phyloP scores from a whole-genome alignment of 2,113 vertebrate genomes.

The Oceanites oceanicus region DNA sequence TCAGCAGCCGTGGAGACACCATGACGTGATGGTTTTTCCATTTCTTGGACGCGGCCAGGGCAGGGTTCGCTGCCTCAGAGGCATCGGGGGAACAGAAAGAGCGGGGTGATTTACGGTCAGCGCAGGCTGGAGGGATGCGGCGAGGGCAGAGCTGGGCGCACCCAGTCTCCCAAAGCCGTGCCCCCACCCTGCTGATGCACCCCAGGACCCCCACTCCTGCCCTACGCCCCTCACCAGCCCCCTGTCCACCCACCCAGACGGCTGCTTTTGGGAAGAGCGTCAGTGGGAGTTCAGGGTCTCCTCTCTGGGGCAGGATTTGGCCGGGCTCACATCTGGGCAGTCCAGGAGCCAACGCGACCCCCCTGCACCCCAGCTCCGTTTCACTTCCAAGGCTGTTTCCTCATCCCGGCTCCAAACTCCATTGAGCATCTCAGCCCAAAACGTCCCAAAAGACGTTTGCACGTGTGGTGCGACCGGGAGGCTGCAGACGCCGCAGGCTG shows the following conservation, averaged over 20 bases:
- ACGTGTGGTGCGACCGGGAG: accelerated
- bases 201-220: neutral
- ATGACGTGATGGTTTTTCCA: neutral
- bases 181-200: neutral
- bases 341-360: neutral
- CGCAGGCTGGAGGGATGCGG: accelerated
- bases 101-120: accelerated
- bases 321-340: neutral
- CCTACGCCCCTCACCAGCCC: neutral
- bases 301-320: neutral
- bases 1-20: neutral
- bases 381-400: neutral
- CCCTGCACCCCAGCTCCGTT: neutral
- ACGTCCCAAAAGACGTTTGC: neutral
- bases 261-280: neutral
- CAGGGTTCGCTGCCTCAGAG: neutral
- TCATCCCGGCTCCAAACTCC: neutral
- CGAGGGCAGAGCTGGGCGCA: neutral
- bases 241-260: accelerated
- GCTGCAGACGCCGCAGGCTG: neutral
- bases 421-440: neutral
- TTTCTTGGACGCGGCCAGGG: neutral
- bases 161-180: neutral
- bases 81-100: accelerated
- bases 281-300: neutral